Evolutionary conservation across 1,140 invertebrate genomes (phyloP).

Genomic region (Bombus confusus): DNA sequence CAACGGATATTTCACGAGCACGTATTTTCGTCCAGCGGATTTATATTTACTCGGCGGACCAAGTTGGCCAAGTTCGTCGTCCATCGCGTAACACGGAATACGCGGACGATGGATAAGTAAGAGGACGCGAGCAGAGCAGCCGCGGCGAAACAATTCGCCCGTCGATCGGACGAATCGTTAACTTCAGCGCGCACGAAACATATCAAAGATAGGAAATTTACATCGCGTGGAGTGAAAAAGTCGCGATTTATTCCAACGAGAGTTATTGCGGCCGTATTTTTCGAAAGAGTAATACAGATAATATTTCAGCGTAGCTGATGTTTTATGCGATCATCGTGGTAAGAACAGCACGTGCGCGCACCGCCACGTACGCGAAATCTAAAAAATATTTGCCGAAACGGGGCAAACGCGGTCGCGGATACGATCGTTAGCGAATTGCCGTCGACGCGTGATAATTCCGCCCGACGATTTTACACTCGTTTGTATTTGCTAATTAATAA

Average conservation of each 20-base stretch:
- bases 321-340: conserved; percentile 21
- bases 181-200: background rate
- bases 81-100: too few species aligned
- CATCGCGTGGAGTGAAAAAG: background rate
- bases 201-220: background rate
- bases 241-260: background rate
- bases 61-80: too few species aligned
- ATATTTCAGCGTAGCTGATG: conserved; percentile 30
- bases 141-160: background rate
- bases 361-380: background rate
- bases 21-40: too few species aligned
- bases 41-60: too few species aligned
- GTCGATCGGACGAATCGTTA: background rate
- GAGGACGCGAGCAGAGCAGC: too few species aligned
- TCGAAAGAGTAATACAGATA: background rate
- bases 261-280: conserved; percentile 22
- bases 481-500: conserved; percentile 35
- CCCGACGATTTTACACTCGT: conserved; percentile 17
- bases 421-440: conserved; percentile 24
- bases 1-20: too few species aligned
- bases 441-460: conserved; percentile 13
- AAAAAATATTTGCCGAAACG: conserved; percentile 6
- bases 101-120: too few species aligned
- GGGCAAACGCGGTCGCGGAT: background rate
- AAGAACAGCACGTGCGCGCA: background rate